Base-by-base conservation (phyloP, 2,797 vertebrate species). In the Moxostoma hubbsi region DNA sequence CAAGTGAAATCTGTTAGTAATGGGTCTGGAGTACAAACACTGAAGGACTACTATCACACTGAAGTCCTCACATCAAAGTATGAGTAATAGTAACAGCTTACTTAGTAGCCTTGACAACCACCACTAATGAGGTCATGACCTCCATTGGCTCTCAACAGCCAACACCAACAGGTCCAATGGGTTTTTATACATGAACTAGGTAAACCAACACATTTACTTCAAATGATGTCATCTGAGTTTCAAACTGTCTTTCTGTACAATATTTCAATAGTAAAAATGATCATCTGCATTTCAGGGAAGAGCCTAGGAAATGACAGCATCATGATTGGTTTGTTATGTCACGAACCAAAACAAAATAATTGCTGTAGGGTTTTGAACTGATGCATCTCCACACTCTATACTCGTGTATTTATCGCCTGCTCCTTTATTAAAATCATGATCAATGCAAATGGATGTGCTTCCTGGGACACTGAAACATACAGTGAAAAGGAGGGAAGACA, bases 391-490 rank as follows among this genome's bases (percentile, higher is more conserved):
- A 53, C 36, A 54, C 50, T 50, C 24, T 8, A 5, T 46, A n/a
- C 24, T 45, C 5, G 12, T 4, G 58, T n/a, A 43, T 43, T 73
- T 62, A 63, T 18, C 11, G 18, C 71, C 36, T 50, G 49, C 57
- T 49, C 46, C 16, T 13, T 62, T 73, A 50, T 73, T 62, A 63
- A 73, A 36, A 73, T 49, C 12, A 7, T 50, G 62, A 62, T 15
- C 51, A 73, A 73, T 51, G 47, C 58, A 51, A 62, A 73, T 73
- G 58, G 18, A 43, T 73, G 59, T 73, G 57, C 18, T 53, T 73
- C 62, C 62, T 1, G 51, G 46, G 8, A 61, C 68, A 57, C 46
- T 18, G 18, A 18, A 18, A 18, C 18, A 5, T 15, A 10, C 50
- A 15, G 24, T 43, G 5, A 15, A n/a, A 68, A 43, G 2, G 5